phyloP scores from a whole-genome alignment of 1,140 invertebrate genomes.

The Pomacea maculata region DNA sequence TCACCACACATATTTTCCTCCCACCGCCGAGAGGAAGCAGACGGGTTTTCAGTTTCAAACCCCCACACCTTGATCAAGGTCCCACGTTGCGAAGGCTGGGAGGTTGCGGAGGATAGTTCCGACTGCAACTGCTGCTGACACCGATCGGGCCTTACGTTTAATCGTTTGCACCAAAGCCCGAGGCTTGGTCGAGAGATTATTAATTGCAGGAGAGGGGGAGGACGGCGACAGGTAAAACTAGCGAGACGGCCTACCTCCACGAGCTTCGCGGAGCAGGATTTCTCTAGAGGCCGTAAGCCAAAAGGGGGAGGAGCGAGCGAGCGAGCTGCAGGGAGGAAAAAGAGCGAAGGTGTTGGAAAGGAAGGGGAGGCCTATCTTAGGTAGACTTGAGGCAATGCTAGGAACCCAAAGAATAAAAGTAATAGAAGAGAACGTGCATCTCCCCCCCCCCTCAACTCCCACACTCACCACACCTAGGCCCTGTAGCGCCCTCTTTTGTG shows the following conservation, averaged over 20 bases:
- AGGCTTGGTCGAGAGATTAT: neutral
- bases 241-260: slow-evolving; percentile 1
- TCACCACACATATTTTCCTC: no score
- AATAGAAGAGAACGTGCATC: no score
- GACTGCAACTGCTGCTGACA: neutral
- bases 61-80: no score
- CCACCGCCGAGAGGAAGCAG: no score
- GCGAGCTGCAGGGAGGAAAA: neutral
- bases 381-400: no score
- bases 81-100: no score
- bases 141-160: neutral
- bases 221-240: neutral
- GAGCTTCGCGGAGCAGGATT: neutral
- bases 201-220: neutral
- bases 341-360: neutral
- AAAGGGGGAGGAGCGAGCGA: slow-evolving; percentile 1
- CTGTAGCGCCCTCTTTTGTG: no score
- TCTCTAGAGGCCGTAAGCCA: neutral
- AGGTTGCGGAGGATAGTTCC: neutral
- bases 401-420: no score
- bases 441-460: no score
- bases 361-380: no score
- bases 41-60: no score
- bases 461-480: no score
- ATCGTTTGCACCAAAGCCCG: neutral